phyloP scores from a whole-genome alignment of 2,797 vertebrate genomes.

The Crocidura indochinensis region DNA sequence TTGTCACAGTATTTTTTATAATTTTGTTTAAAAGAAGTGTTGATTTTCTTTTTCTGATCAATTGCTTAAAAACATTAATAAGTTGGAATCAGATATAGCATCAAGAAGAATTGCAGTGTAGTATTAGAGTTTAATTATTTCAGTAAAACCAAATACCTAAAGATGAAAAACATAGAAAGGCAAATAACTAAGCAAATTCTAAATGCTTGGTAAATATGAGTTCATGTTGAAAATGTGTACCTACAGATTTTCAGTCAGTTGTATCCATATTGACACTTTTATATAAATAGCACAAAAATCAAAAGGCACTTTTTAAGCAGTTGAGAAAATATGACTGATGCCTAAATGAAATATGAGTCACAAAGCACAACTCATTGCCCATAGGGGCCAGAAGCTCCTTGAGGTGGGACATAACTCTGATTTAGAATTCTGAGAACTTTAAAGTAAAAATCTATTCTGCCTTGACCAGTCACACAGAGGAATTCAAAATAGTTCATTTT shows the following conservation, averaged over 20 bases:
- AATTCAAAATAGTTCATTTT: constrained; percentile 4
- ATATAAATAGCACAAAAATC: constrained; percentile 2
- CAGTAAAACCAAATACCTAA: constrained; percentile 44
- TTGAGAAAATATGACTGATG: constrained; percentile 40
- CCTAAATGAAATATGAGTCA: constrained; percentile 12
- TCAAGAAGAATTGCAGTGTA: background rate
- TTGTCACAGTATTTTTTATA: too few relatives aligned
- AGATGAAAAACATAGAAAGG: constrained; percentile 10
- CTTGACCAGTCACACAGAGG: background rate
- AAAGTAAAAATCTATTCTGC: background rate
- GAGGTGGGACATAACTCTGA: background rate
- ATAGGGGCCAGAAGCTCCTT: background rate
- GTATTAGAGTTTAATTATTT: constrained; percentile 28
- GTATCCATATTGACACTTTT: background rate
- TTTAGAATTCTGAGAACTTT: background rate
- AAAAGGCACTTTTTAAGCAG: constrained; percentile 31
- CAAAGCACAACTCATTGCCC: background rate
- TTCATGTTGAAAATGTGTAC: constrained; percentile 29
- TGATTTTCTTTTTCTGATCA: constrained; percentile 34
- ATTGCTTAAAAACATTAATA: constrained; percentile 12
- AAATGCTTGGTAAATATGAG: constrained; percentile 1
- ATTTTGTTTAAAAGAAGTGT: too few relatives aligned
- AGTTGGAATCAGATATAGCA: constrained; percentile 12
- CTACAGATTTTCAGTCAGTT: background rate
- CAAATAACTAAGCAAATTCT: constrained; percentile 29